These are phyloP conservation scores for Piliocolobus tephrosceles DNA, from an alignment of 2,113 vertebrate genomes.

Conservation along the genomic window DNA sequence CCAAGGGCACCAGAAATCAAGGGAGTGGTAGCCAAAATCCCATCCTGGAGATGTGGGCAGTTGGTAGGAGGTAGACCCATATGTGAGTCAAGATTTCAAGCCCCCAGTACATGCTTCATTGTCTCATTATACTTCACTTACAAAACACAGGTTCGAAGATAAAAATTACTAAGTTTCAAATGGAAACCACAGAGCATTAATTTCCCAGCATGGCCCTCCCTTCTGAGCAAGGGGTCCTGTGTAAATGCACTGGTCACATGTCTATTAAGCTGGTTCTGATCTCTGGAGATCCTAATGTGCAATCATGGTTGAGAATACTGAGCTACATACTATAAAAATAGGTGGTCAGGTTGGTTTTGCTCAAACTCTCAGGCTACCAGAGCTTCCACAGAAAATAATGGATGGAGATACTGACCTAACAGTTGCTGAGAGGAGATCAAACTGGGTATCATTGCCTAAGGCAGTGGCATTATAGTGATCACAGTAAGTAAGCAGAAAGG, in stretches of 20 bases:
- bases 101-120: background rate
- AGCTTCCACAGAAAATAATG: background rate
- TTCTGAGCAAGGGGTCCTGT: background rate
- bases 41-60: background rate
- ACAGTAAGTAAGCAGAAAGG: background rate
- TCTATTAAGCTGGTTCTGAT: background rate
- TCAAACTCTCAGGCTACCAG: background rate
- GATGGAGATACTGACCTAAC: background rate
- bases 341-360: background rate
- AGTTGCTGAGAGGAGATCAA: background rate
- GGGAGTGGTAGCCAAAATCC: background rate
- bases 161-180: background rate
- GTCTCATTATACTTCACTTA: background rate
- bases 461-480: background rate
- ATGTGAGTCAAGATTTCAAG: background rate
- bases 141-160: background rate
- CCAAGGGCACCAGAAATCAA: background rate
- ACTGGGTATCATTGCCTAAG: background rate
- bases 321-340: background rate
- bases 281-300: background rate
- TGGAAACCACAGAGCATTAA: background rate
- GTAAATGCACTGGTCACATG: background rate
- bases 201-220: background rate
- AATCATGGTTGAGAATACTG: background rate
- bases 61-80: background rate